Base-by-base conservation (phyloP, 2,888 invertebrate genomes). In the Ferdinandea cuprea region DNA sequence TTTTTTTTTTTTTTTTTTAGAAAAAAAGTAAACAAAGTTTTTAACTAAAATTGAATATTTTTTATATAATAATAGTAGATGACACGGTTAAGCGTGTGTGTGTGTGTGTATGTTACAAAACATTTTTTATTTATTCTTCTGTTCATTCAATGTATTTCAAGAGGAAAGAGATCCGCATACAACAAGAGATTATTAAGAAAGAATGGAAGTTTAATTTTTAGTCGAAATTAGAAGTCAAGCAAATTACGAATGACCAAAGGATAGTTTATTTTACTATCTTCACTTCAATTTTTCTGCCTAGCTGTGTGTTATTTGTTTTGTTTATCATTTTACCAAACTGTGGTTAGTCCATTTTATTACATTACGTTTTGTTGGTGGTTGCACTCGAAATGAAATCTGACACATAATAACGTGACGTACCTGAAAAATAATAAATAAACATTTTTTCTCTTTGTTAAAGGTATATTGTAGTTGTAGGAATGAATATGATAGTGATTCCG, bases 391-490 rank as follows among this genome's bases (percentile, higher is more conserved):
- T 78, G 78, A 83, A 73, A 68, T 68, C 66, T 78, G 83, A 78
- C 69, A 83, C 71, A 83, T 73, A 72, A 85, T 73, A 77, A 66
- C 74, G 83, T 83, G 74, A 83, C 73, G 74, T 85, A 85, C 81
- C 81, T 85, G 83, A 83, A 73, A 61, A 79, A 44, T 25, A 77
- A 15, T 52, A 58, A 69, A 56, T 54, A n/a, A n/a, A n/a, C n/a
- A n/a, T n/a, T n/a, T n/a, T 30, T 30, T 76, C 40, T 52, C 48
- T 44, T 25, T 76, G 63, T 58, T 61, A 54, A 48, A 35, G 42
- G 56, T 78, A 61, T 73, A 50, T 68, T 83, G 50, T 54, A 35
- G 32, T 52, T 77, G 46, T 35, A 61, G 66, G 19, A 8, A 8
- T 4, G n/a, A n/a, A n/a, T n/a, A n/a, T n/a, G n/a, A n/a, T n/a